Conservation (phyloP, 2,888 invertebrate genomes). For the Lissonota sp. region DNA sequence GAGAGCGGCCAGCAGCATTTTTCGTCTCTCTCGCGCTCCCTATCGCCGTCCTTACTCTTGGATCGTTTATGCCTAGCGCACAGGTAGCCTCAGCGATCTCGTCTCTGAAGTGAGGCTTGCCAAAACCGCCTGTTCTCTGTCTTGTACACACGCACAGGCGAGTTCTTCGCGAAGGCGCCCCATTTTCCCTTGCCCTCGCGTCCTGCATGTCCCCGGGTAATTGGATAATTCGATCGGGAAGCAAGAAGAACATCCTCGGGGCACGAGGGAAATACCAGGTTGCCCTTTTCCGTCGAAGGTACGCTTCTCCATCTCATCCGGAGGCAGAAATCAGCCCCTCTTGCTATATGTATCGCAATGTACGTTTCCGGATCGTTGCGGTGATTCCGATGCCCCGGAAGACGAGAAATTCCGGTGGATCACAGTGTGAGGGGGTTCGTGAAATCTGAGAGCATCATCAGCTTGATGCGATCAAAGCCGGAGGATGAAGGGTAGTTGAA, state of each 20-base stretch:
- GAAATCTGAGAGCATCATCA: no score
- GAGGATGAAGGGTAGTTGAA: no score
- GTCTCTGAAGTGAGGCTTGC: constrained; percentile 49
- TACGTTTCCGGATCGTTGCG: background rate
- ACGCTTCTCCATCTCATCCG: constrained; percentile 30
- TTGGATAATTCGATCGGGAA: constrained; percentile 80
- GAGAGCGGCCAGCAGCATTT: background rate
- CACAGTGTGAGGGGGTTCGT: no score
- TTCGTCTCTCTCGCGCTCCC: background rate
- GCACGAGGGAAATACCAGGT: constrained; percentile 14
- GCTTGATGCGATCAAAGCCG: no score
- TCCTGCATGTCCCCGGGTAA: constrained; percentile 73
- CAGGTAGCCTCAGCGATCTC: constrained; percentile 53
- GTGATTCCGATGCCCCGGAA: constrained; percentile 16
- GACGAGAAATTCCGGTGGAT: no score
- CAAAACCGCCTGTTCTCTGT: constrained; percentile 45
- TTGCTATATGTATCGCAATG: background rate
- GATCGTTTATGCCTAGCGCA: constrained; percentile 52
- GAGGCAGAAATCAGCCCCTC: background rate
- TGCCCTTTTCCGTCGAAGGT: no score
- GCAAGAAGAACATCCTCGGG: constrained; percentile 49
- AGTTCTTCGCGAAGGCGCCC: background rate
- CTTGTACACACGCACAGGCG: constrained; percentile 24
- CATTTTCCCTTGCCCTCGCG: constrained; percentile 41
- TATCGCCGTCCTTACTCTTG: constrained; percentile 32